Base-by-base conservation (phyloP, 2,113 vertebrate species). In the Fulmarus glacialis region DNA sequence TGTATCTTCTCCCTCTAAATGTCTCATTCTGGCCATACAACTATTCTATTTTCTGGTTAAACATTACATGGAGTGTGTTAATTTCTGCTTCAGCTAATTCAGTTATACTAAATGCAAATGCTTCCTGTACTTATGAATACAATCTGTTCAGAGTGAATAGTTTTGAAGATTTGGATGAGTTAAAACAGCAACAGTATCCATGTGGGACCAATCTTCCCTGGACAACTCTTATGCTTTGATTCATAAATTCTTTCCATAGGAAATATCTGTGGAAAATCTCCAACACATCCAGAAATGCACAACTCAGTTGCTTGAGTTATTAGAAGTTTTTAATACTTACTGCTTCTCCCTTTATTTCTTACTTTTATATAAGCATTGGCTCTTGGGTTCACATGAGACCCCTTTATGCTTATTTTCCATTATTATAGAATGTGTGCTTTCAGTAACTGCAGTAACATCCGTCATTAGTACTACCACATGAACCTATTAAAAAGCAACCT, bases 201-300 rank as follows among this genome's bases (percentile, higher is more conserved):
- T 97, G 96, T 97, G 97, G 97, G 94, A 97, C 84, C 94, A 95
- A 88, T 97, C 94, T 96, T 97, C 79, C 82, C 72, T n/a, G 93
- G 93, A 96, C 94, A 96, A 85, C 87, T 86, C 82, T 90, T 66
- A 77, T 80, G 90, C 87, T 95, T 97, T 97, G 87, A 97, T 97
- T 97, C 95, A 97, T 88, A 97, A 96, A 96, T 97, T 96, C 87
- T 96, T 97, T 97, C 96, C 96, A 94, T 95, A 97, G 93, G 96
- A 97, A 97, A 59, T 96, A 73, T 94, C 66, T 59, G 84, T 96
- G 93, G 87, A 96, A 96, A 95, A 91, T 90, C 89, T 92, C 95
- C 89, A 97, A 72, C 45, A 59, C 55, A 95, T 88, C 87, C 91
- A 91, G 82, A 97, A 96, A 97, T 66, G 87, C 84, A 93, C 91